Percentiles rank a stretch among this genome's conserved stretches.
These are phyloP conservation scores for Gyps fulvus DNA, from an alignment of 2,113 vertebrate genomes.

Conservation along the genomic window DNA sequence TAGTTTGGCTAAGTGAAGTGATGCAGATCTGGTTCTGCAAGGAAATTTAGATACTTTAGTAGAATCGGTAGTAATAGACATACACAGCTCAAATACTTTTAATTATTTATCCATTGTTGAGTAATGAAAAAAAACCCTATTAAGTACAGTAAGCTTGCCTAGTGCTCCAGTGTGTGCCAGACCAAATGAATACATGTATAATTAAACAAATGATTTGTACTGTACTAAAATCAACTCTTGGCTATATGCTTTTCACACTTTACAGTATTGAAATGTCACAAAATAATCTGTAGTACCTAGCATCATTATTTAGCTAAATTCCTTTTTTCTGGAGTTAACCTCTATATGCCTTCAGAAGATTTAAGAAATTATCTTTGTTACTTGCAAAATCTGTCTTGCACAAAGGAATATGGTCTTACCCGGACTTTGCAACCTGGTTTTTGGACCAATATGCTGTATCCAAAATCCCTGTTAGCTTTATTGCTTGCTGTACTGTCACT, in stretches of 20 bases:
- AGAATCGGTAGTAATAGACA: not conserved
- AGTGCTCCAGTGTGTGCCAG: not conserved
- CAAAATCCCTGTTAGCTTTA: not conserved
- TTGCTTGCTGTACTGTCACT: not conserved
- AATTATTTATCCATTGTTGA: not conserved
- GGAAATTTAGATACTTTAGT: not conserved
- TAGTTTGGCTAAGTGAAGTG: not conserved
- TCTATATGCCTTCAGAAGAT: not conserved
- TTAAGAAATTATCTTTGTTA: not conserved
- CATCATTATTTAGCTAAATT: not conserved
- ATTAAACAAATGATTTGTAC: not conserved
- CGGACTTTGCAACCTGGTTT: not conserved
- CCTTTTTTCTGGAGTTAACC: not conserved
- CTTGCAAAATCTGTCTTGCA: not conserved
- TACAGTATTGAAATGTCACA: not conserved
- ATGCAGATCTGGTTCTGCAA: not conserved
- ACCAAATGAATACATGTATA: not conserved
- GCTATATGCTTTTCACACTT: not conserved
- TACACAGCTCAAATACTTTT: not conserved
- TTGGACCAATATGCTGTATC: not conserved
- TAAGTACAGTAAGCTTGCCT: not conserved
- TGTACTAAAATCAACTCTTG: not conserved
- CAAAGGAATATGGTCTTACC: not conserved
- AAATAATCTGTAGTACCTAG: not conserved
- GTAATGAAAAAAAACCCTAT: not conserved